Conservation (phyloP, 1,140 invertebrate genomes). For the Trypoxylus dichotomus region DNA sequence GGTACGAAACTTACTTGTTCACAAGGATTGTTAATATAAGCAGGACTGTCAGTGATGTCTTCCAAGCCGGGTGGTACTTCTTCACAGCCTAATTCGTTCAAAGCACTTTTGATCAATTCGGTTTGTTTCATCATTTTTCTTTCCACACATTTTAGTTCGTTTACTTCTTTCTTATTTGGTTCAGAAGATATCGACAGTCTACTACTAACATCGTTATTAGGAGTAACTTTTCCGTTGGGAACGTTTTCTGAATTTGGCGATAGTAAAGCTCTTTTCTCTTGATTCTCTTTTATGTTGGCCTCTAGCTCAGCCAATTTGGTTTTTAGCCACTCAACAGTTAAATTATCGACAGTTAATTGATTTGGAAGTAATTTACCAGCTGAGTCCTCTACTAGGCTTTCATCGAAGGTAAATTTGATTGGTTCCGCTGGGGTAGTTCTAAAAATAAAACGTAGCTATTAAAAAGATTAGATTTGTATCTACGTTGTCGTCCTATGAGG, state of each 20-base stretch:
- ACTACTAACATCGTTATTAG: conserved; percentile 46
- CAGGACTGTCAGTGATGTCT: conserved; percentile 61
- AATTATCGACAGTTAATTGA: conserved; percentile 85
- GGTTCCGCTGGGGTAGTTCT: conserved; percentile 75
- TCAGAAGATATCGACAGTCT: conserved; percentile 39
- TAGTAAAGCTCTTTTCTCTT: conserved; percentile 60
- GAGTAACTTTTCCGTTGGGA: conserved; percentile 46
- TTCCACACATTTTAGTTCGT: conserved; percentile 73
- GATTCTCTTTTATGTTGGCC: conserved; percentile 66
- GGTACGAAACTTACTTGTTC: conserved; percentile 45
- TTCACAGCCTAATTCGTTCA: conserved; percentile 83
- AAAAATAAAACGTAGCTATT: too few species aligned
- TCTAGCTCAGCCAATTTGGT: conserved; percentile 78
- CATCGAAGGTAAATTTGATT: conserved; percentile 80
- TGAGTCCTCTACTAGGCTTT: conserved; percentile 79
- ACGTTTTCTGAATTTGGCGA: conserved; percentile 36
- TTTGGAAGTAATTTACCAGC: conserved; percentile 79
- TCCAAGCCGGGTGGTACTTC: conserved; percentile 84
- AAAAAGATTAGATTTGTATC: background rate
- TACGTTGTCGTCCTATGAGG: too few species aligned
- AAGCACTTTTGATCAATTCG: conserved; percentile 78
- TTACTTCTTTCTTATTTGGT: conserved; percentile 54
- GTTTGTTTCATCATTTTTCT: conserved; percentile 77
- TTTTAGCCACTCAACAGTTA: conserved; percentile 84
- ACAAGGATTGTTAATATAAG: conserved; percentile 45